Evolutionary conservation across 2,888 invertebrate genomes (phyloP), one percentile per base, ranked within the genome.

Genomic region (Troilus luridus): DNA sequence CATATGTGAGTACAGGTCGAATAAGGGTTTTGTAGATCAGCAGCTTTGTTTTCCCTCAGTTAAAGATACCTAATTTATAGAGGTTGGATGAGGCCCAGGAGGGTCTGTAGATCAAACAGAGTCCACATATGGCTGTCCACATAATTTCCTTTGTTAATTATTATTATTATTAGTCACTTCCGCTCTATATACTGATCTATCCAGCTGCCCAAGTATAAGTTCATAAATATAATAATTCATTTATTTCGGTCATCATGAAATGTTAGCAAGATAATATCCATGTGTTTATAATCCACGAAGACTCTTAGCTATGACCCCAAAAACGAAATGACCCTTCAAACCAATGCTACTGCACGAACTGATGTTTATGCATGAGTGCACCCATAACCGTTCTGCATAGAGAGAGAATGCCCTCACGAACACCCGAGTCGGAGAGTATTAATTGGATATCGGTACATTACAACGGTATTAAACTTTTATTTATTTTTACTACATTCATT

Each of bases 361-460:
- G 41, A 77, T 77, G 72, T 77, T 77, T 77, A 77, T 77, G 72
- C 72, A 77, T 77, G 72, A 77, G 72, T 77, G 27, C 41, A 77
- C 72, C 72, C 72, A 77, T 77, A 77, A 77, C 27, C 27, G 27
- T 77, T 19, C 72, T 19, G 17, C 72, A 19, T 41, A 19, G 27
- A 41, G 72, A 41, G 72, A 77, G 72, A 41, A 77, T 77, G 72
- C 72, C 17, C 72, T 77, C 72, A 77, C 72, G 72, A 77, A 41
- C 8, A 77, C 72, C 27, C 72, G 27, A 41, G 41, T 72, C 12
- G 14, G 24, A 10, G n/a, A 10, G n/a, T 77, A 77, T 77, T 77
- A 77, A 77, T 77, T 77, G 41, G 72, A 5, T 77, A 77, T 27
- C 72, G 27, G 17, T 77, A 7, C 1, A 7, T 2, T 17, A 77